phyloP scores from a whole-genome alignment of 2,113 vertebrate species.

The Xiphophorus couchianus region DNA sequence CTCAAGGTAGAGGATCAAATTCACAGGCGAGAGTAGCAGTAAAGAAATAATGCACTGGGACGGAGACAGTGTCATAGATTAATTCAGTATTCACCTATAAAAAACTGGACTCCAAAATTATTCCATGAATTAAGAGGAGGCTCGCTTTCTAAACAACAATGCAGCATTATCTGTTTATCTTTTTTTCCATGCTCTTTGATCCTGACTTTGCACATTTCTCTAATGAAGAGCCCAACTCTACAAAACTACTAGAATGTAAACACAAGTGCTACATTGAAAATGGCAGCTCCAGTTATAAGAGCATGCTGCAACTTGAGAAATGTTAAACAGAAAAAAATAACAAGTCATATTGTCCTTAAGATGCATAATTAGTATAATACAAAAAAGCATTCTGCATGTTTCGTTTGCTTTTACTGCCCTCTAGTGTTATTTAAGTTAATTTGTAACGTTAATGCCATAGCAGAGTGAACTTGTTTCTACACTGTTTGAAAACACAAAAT shows the following conservation, averaged over 20 bases:
- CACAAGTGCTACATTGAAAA: not conserved
- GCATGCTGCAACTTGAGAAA: not conserved
- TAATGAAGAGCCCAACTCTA: no score
- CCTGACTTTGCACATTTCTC: not conserved
- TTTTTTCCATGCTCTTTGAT: not conserved
- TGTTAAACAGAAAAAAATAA: not conserved
- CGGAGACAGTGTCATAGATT: conserved; percentile 1
- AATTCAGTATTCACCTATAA: not conserved
- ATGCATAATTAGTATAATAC: not conserved
- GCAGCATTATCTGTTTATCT: no score
- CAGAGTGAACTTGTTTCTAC: no score
- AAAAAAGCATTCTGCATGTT: not conserved
- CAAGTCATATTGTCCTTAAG: not conserved
- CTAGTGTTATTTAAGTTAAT: conserved; percentile 37
- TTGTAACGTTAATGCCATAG: not conserved
- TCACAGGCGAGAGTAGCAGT: conserved; percentile 11
- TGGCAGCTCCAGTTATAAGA: no score
- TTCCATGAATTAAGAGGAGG: not conserved
- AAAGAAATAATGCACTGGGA: conserved; percentile 20
- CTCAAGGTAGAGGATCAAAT: conserved; percentile 46
- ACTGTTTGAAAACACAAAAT: no score
- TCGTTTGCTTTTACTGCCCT: conserved; percentile 44
- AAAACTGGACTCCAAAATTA: not conserved
- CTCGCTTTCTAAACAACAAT: no score
- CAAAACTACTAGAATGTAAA: not conserved